Conservation (phyloP, 2,797 vertebrate species). For the Pelochelys cantorii region DNA sequence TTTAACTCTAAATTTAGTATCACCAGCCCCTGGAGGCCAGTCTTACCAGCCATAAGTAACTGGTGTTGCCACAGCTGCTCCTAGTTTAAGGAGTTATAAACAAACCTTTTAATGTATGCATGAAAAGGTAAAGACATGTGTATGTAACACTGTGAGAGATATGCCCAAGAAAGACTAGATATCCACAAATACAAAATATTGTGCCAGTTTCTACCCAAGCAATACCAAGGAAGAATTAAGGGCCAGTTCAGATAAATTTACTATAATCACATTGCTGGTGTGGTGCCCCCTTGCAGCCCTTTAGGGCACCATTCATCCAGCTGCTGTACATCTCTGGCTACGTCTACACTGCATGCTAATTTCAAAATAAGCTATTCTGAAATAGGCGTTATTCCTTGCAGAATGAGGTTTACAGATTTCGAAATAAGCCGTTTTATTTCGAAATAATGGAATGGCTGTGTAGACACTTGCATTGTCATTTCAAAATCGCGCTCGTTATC, state of each 20-base stretch:
- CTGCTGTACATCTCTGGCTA: not conserved
- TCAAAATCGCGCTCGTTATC: too few relatives aligned
- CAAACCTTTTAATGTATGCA: constrained; percentile 38
- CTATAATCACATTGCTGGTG: not conserved
- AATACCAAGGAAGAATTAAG: constrained; percentile 11
- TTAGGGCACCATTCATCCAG: not conserved
- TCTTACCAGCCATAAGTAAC: constrained; percentile 20
- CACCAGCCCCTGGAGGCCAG: not conserved
- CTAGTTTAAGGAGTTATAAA: constrained; percentile 34
- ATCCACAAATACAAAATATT: constrained; percentile 1
- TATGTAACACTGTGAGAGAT: not conserved
- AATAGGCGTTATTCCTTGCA: too few relatives aligned
- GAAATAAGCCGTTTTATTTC: too few relatives aligned
- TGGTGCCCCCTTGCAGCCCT: not conserved
- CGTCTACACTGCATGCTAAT: too few relatives aligned
- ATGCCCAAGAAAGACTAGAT: constrained; percentile 35
- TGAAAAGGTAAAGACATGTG: constrained; percentile 35
- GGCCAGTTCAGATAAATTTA: not conserved
- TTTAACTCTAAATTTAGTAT: constrained; percentile 30
- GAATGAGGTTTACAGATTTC: too few relatives aligned
- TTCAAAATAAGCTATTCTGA: too few relatives aligned
- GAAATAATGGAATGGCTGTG: too few relatives aligned
- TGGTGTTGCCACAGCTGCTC: constrained; percentile 31
- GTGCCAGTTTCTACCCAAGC: not conserved
- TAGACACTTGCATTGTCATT: too few relatives aligned